Conservation (phyloP, 2,797 vertebrate species). For the Tauraco hartlaubi region DNA sequence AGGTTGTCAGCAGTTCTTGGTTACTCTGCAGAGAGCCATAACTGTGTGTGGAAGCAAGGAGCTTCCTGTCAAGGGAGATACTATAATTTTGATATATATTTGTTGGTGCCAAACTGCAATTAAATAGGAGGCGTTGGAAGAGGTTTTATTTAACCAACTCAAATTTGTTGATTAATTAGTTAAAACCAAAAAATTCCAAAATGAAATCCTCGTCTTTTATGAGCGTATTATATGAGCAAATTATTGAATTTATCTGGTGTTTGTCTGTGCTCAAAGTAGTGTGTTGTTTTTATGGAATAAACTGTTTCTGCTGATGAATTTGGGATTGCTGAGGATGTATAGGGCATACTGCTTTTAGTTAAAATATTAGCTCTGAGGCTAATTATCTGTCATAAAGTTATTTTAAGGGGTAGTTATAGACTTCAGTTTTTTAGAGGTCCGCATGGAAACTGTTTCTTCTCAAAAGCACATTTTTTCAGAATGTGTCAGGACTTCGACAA, state of each 20-base stretch:
- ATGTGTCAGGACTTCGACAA: not conserved
- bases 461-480: not conserved
- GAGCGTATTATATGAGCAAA: not conserved
- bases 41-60: conserved; percentile 85
- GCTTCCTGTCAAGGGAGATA: conserved; percentile 91
- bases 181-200: not conserved
- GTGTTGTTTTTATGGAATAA: not conserved
- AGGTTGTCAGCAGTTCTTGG: conserved; percentile 92
- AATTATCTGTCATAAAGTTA: not conserved
- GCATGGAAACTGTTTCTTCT: not conserved
- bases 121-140: conserved; percentile 82
- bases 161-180: conserved; percentile 83
- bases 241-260: not conserved
- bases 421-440: not conserved
- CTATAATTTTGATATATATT: conserved; percentile 89
- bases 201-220: not conserved
- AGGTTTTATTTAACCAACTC: conserved; percentile 83
- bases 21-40: conserved; percentile 89
- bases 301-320: not conserved
- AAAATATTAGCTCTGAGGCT: not conserved
- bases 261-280: not conserved
- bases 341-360: not conserved
- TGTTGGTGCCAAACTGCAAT: conserved; percentile 90
- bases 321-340: not conserved
- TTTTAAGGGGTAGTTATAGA: not conserved